Evolutionary conservation across 2,113 vertebrate species (phyloP), one percentile per base, ranked within the genome.

Genomic region (Sebastes schlegelii): DNA sequence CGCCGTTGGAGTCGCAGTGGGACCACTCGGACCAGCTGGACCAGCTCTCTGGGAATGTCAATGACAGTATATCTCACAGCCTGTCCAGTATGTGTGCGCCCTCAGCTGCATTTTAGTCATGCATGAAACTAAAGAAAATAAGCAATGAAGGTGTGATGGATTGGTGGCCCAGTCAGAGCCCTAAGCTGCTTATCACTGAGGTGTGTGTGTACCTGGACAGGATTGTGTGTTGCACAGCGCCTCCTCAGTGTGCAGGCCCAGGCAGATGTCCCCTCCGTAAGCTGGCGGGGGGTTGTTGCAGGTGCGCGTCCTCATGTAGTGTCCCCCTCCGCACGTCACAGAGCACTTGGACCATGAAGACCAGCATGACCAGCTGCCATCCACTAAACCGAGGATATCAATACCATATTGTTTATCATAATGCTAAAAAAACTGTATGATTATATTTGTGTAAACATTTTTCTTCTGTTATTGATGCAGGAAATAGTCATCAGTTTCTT

Each of bases 281-380:
- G 97, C 97, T 0, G 98, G 97, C 0, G 96, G 95, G 0, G 98
- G 98, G 90, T 97, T 99, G 23, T 95, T 97, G 94, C 98, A 99
- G 0, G 97, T 97, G 17, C 98, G 96, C 0, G 98, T 99, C 80
- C 98, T 96, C 97, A 97, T 98, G 88, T 97, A 98, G 91, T 99
- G 98, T 19, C 98, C 98, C 17, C 98, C 97, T 17, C 98, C 98
- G 40, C 98, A 99, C 0, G 97, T 99, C 8, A 98, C 97, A 0
- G 98, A 99, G 88, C 98, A 99, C 89, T 97, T 97, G 1, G 98
- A 98, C 98, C 98, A 99, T 2, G 97, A 93, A 0, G 98, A 98
- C 98, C 98, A 99, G 89, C 98, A 99, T 0, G 98, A 99, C 98
- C 98, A 99, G 75, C 96, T 90, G 46, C 98, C 98, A 9, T 99